Evolutionary conservation across 2,888 invertebrate species (phyloP), one percentile per base, ranked within the genome.

Genomic region (Oscheius sp.): DNA sequence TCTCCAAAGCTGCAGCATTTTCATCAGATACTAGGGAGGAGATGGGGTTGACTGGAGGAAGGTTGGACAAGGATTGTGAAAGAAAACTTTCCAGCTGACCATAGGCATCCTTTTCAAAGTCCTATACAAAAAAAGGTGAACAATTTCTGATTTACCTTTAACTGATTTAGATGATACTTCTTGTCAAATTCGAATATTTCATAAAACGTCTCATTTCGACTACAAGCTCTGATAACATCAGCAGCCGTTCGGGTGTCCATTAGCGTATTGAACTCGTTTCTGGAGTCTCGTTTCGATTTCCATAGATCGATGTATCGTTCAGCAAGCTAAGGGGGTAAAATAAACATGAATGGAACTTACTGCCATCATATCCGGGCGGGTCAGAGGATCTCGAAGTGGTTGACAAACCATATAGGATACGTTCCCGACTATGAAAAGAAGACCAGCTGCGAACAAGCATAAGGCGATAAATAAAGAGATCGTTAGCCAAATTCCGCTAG

Each of bases 391-490:
- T 68, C 82, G 65, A 41, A 82, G 62, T 6, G 84, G 81, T 67
- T 82, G 75, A 70, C 85, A 85, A 26, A 84, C 73, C 24, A 85
- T 61, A 65, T 76, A 72, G 5, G 78, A 71, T 6, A 69, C 68
- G 69, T 85, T 85, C 17, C 78, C 82, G 26, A 82, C 78, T 14
- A 82, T 41, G 28, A 85, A 67, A 62, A 84, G 76, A 26, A 83
- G 54, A 2, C 67, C 67, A 2, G 76, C 74, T 9, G 81, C 71
- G 22, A 78, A 63, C 6, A 81, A 33, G 9, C 82, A 77, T 59
- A 85, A 72, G n/a, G 76, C 26, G 22, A 74, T 59, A 59, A 83
- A 74, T 6, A 83, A 61, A 17, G 80, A 24, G 14, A 83, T 49
- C 20, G 76, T 77, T 36, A 84, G 47, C 75, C 80, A 79, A 22